Base-by-base conservation (phyloP, 2,797 vertebrate species). In the Somateria mollissima region DNA sequence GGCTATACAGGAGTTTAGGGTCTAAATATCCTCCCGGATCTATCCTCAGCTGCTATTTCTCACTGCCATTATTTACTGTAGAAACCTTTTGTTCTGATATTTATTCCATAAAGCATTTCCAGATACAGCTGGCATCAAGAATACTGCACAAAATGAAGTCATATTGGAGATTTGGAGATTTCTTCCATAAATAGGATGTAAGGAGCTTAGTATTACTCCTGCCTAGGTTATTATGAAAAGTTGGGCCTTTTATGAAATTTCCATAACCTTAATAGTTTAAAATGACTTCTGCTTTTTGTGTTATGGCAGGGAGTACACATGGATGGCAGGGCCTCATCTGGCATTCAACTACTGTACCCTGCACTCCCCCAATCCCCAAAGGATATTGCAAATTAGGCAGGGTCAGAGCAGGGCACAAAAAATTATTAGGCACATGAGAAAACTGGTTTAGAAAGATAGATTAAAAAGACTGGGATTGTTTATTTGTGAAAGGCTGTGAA, bases 241-340 rank as follows among this genome's bases (percentile, higher is more conserved):
- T 87, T 83, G 71, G 32, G 6, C 12, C 15, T 91, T 87, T 85
- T 61, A 83, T 71, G 32, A 94, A 85, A 89, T 83, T 96, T 91
- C 70, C 4, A 3, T 83, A 84, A 51, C 21, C 27, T 39, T 39
- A 75, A 19, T 16, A 36, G 43, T 24, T 89, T 79, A 72, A 67
- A 87, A 22, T 24, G 19, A 64, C 32, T 84, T 88, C 18, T 80
- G 5, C 12, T 87, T 8, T 83, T 61, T 54, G 14, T 77, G 51
- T 83, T 91, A 36, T 0, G 0, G 18, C 36, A 21, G 13, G 13
- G 21, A 87, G 51, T 62, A 36, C 20, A 43, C 10, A 4, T 34
- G 83, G 21, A 64, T 53, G 17, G 17, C 43, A 81, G 27, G 34
- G 8, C 8, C n/a, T 95, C 62, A 53, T 80, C 61, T 77, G 32